Evolutionary conservation across 2,888 invertebrate genomes (phyloP), one percentile per base, ranked within the genome.

Genomic region (Odontocolon sp.): DNA sequence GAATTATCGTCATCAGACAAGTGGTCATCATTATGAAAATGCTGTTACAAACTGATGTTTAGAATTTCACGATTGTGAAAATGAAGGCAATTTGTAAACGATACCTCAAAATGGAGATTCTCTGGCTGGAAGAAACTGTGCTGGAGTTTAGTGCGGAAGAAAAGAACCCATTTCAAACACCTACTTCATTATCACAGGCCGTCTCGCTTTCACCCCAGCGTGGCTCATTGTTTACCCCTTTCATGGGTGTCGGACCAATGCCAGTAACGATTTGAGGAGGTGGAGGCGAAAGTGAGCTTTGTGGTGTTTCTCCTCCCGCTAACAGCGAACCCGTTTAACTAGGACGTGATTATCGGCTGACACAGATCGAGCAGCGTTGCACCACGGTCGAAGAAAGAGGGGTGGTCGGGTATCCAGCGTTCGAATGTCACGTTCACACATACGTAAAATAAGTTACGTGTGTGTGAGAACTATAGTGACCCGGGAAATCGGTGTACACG

Each of bases 191-290:
- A 63, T 71, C 68, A 63, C 63, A 38, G 8, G 2, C 18, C 11
- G 57, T 67, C 42, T 64, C 45, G 67, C 54, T 68, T 82, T 81
- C 80, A 81, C 77, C 70, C 52, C 18, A 14, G 38, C 26, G 26
- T 61, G 54, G 63, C 68, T 45, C 28, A 66, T 83, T 86, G 85
- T 86, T 86, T 85, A 85, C 81, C 82, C 85, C 82, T 83, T 82
- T 83, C 80, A 67, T 64, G 75, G 77, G 73, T 80, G 80, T 54
- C 67, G 70, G 61, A 77, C 76, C 79, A 72, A 75, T 80, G 83
- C 83, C 80, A 83, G 80, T 84, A 82, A 82, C 82, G 76, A 81
- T 81, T 14, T 11, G 47, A 18, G 33, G 47, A 11, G 38, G 23
- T 11, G 36, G 79, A 78, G 80, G 80, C 83, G 85, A 85, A 86